A percentile compares a stretch with the other conserved stretches of the same genome.
Conservation (phyloP, 2,797 vertebrate species). For the Ctenosaura bakeri region DNA sequence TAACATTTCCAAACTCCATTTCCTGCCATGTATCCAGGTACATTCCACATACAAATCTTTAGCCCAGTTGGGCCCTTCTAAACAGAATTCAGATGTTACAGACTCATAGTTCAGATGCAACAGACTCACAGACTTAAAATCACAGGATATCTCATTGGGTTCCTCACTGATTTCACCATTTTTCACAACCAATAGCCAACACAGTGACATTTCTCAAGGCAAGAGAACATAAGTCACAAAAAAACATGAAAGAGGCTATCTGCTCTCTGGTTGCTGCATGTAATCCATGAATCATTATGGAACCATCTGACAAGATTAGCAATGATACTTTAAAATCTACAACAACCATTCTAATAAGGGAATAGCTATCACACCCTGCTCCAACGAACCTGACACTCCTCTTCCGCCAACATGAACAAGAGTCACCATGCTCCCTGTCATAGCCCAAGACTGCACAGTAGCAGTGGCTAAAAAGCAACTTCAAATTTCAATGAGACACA, state of each 20-base stretch:
- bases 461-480: not conserved
- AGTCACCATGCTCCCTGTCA: not conserved
- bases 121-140: not conserved
- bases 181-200: conserved; percentile 55
- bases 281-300: conserved; percentile 45
- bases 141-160: not conserved
- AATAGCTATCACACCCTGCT: too few species aligned
- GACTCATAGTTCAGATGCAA: not conserved
- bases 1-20: too few species aligned
- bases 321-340: not conserved
- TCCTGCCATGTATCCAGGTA: too few species aligned
- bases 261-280: not conserved
- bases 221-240: conserved; percentile 23
- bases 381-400: not conserved
- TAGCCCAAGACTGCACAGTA: not conserved
- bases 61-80: not conserved
- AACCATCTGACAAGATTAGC: conserved; percentile 28
- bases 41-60: not conserved
- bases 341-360: not conserved
- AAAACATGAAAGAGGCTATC: conserved; percentile 12
- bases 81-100: too few species aligned
- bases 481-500: not conserved
- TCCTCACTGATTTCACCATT: conserved; percentile 20
- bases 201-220: conserved; percentile 61
- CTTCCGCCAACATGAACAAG: not conserved